These are phyloP conservation scores for Phyllostomus discolor DNA, from an alignment of 2,113 vertebrate species.

Conservation along the genomic window DNA sequence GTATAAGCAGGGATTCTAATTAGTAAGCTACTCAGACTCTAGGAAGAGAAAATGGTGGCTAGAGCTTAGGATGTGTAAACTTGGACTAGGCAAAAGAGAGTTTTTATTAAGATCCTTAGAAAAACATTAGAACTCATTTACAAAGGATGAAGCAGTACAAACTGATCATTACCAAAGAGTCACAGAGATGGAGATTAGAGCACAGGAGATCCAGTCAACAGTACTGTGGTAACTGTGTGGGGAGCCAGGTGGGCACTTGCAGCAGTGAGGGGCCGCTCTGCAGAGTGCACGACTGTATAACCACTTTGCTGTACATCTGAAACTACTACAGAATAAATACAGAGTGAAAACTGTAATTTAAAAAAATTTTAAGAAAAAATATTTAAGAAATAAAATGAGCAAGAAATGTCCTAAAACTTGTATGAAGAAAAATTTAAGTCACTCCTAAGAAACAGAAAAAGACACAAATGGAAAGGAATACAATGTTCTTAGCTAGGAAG, in stretches of 20 bases:
- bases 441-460: background rate
- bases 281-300: too few species aligned
- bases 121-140: background rate
- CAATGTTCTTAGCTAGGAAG: background rate
- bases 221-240: too few species aligned
- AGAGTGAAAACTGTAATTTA: background rate
- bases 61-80: background rate
- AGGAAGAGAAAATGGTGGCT: background rate
- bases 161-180: background rate
- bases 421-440: background rate
- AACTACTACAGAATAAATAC: too few species aligned
- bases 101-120: background rate
- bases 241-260: too few species aligned
- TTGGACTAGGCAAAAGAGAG: background rate
- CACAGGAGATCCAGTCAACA: too few species aligned
- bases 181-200: background rate
- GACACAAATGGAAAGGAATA: background rate
- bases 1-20: background rate
- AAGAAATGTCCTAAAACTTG: background rate
- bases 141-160: background rate
- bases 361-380: background rate
- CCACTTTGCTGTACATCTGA: too few species aligned
- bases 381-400: conserved; percentile 1
- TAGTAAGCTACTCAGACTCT: background rate
- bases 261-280: too few species aligned